A percentile compares a stretch with the other conserved stretches of the same genome.
These are phyloP conservation scores for Coleophora deauratella DNA, from an alignment of 2,888 invertebrate species.

Conservation along the genomic window DNA sequence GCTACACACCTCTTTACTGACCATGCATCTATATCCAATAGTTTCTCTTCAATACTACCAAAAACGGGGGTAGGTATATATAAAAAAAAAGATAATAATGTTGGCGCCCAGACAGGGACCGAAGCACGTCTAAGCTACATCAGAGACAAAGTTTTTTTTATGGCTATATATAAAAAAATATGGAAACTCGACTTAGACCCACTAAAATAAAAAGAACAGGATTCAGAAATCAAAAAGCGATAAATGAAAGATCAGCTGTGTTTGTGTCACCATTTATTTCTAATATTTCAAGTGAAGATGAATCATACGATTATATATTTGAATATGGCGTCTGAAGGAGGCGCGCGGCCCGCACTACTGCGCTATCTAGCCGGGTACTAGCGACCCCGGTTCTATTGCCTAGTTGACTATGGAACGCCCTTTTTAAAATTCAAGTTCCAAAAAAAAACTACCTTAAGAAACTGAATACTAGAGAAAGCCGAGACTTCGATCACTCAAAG, in stretches of 20 bases:
- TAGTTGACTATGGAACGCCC: conserved; percentile 22
- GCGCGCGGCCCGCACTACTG: conserved; percentile 61
- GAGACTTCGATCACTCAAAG: too few relatives aligned
- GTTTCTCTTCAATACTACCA: conserved; percentile 22
- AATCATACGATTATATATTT: conserved; percentile 50
- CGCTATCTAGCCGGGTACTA: conserved; percentile 45
- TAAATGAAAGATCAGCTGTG: conserved; percentile 70
- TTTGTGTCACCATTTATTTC: conserved; percentile 68
- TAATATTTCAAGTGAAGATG: conserved; percentile 69
- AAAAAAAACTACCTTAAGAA: too few relatives aligned
- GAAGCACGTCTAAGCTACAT: conserved; percentile 51
- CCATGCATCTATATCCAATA: conserved; percentile 59
- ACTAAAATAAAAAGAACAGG: conserved; percentile 41
- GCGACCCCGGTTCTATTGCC: conserved; percentile 28
- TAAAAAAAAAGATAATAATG: conserved; percentile 12
- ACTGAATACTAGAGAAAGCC: too few relatives aligned
- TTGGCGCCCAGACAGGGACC: conserved; percentile 50
- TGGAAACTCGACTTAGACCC: conserved; percentile 3
- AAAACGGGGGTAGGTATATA: conserved; percentile 23
- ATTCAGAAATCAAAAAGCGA: conserved; percentile 50
- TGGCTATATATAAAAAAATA: too few relatives aligned
- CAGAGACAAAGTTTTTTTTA: too few relatives aligned
- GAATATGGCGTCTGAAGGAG: conserved; percentile 49
- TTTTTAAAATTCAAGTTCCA: conserved; percentile 16
- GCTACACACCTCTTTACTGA: conserved; percentile 40